These are phyloP conservation scores for Euwallacea fornicatus DNA, from an alignment of 1,140 invertebrate genomes.

Conservation along the genomic window DNA sequence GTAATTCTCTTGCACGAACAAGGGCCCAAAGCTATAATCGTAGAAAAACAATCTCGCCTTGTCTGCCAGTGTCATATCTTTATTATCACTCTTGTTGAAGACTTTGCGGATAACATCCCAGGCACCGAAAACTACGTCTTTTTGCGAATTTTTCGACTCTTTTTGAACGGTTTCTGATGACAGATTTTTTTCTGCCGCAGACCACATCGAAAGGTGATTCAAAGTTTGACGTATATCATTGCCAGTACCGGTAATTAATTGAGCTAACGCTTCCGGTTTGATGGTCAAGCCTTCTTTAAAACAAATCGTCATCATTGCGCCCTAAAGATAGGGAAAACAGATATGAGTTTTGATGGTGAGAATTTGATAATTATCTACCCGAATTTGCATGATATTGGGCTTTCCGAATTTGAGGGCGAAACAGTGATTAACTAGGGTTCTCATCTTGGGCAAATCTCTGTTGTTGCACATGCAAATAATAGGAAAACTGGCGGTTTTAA, in stretches of 20 bases:
- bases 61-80: slow-evolving; percentile 79
- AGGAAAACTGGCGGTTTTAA: slow-evolving; percentile 88
- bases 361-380: slow-evolving; percentile 58
- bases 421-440: slow-evolving; percentile 91
- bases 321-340: slow-evolving; percentile 55
- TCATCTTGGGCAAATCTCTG: slow-evolving; percentile 90
- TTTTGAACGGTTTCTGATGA: slow-evolving; percentile 57
- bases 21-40: slow-evolving; percentile 91
- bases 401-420: slow-evolving; percentile 87
- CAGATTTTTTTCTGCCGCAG: slow-evolving; percentile 60
- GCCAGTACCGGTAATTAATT: slow-evolving; percentile 86
- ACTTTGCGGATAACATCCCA: slow-evolving; percentile 94
- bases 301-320: slow-evolving; percentile 86
- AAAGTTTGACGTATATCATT: slow-evolving; percentile 93
- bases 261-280: slow-evolving; percentile 70
- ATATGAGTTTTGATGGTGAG: background rate
- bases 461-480: slow-evolving; percentile 99
- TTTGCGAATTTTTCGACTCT: slow-evolving; percentile 64
- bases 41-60: slow-evolving; percentile 94
- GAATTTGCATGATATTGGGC: slow-evolving; percentile 88
- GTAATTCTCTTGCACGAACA: slow-evolving; percentile 99
- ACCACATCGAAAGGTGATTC: slow-evolving; percentile 82
- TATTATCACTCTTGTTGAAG: slow-evolving; percentile 81
- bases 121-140: slow-evolving; percentile 86
- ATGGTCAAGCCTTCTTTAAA: slow-evolving; percentile 91